Conservation (phyloP, 2,888 invertebrate species). For the Drosophila testacea region DNA sequence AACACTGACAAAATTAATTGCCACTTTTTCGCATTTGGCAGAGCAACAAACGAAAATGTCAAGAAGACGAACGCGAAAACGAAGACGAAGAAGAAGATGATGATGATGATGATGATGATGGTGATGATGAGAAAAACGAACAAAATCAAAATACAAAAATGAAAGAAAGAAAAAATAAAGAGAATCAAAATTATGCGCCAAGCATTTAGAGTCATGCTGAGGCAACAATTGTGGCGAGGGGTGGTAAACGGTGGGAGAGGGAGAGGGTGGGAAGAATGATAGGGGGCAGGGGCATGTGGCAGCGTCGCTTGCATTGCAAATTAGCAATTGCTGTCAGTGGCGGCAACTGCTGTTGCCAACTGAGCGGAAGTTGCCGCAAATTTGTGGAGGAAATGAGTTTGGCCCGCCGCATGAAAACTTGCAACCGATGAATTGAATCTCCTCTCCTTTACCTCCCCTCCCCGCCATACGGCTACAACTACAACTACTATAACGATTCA, state of each 20-base stretch:
- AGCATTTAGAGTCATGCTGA: conserved; percentile 43
- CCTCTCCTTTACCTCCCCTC: not conserved
- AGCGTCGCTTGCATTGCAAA: conserved; percentile 67
- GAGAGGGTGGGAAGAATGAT: not conserved
- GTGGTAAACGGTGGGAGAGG: not conserved
- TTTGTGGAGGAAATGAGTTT: conserved; percentile 74
- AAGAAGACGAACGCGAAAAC: conserved; percentile 45
- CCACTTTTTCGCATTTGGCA: conserved; percentile 82
- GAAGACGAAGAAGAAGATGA: conserved; percentile 16
- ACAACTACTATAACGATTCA: not conserved
- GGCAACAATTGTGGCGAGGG: not conserved
- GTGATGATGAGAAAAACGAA: conserved; percentile 34
- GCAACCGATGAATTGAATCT: conserved; percentile 22
- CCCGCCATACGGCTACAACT: no score
- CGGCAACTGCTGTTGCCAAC: conserved; percentile 22
- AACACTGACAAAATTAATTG: conserved; percentile 83
- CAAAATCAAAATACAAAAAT: conserved; percentile 29
- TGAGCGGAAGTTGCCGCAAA: conserved; percentile 71
- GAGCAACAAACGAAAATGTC: conserved; percentile 83
- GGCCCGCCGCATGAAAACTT: conserved; percentile 41
- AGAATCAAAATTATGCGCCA: conserved; percentile 44
- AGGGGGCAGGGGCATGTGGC: conserved; percentile 4
- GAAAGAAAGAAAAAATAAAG: not conserved
- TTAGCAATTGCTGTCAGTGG: conserved; percentile 69
- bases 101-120: conserved; percentile 7